phyloP scores from a whole-genome alignment of 2,888 invertebrate genomes.

The Stomorhina lunata region DNA sequence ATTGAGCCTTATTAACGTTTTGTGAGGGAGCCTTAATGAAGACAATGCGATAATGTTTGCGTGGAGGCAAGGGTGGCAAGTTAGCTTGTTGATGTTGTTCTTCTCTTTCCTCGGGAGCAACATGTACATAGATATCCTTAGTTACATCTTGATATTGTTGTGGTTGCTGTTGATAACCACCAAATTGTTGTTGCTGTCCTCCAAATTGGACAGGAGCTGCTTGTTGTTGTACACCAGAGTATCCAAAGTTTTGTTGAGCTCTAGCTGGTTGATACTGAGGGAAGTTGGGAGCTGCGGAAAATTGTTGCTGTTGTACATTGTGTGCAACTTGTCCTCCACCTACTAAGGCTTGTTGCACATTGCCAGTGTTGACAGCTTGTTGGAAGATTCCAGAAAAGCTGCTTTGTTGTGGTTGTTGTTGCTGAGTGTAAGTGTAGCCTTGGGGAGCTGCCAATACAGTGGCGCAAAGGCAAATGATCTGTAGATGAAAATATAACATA shows the following conservation, averaged over 20 bases:
- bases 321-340: constrained; percentile 36
- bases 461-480: constrained; percentile 73
- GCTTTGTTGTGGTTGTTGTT: constrained; percentile 48
- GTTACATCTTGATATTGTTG: constrained; percentile 71
- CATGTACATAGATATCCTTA: constrained; percentile 79
- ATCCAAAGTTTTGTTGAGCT: constrained; percentile 40
- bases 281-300: constrained; percentile 45
- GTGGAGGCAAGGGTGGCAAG: constrained; percentile 72
- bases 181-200: constrained; percentile 56
- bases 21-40: constrained; percentile 78
- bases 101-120: constrained; percentile 77
- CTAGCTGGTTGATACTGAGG: constrained; percentile 29
- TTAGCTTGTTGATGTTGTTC: constrained; percentile 68
- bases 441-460: constrained; percentile 74
- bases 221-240: constrained; percentile 42
- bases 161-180: constrained; percentile 55
- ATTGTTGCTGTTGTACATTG: constrained; percentile 56
- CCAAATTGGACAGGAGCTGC: constrained; percentile 22
- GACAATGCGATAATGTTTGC: constrained; percentile 78
- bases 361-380: constrained; percentile 71
- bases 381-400: constrained; percentile 71
- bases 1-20: constrained; percentile 68
- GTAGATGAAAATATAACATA: constrained; percentile 43
- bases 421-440: constrained; percentile 74
- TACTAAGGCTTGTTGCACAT: constrained; percentile 68